Evolutionary conservation across 2,113 vertebrate species (phyloP).

Genomic region (Misgurnus anguillicaudatus): DNA sequence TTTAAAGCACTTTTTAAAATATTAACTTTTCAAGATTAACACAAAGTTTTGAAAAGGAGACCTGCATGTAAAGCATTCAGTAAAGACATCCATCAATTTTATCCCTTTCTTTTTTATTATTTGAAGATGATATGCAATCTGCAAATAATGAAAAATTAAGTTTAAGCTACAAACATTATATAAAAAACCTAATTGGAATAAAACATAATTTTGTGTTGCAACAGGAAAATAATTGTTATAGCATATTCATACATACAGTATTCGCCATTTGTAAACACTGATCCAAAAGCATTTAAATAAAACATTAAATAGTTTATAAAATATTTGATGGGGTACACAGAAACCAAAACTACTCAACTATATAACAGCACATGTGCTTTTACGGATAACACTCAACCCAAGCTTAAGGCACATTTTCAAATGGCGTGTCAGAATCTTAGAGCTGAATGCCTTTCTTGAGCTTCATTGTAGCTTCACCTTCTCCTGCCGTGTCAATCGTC

Average conservation of each 20-base stretch:
- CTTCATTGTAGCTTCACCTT: background rate
- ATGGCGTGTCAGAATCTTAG: background rate
- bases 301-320: background rate
- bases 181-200: background rate
- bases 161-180: background rate
- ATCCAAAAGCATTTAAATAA: conserved; percentile 15
- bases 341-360: background rate
- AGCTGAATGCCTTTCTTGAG: background rate
- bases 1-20: background rate
- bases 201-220: no score
- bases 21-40: background rate
- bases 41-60: no score
- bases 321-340: background rate
- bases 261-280: background rate
- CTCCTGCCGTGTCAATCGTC: conserved; percentile 78
- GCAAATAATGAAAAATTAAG: background rate
- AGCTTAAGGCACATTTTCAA: background rate
- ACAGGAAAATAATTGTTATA: background rate
- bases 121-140: no score
- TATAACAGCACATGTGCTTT: background rate
- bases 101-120: background rate
- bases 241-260: background rate
- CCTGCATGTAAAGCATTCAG: background rate
- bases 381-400: background rate
- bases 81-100: background rate